A percentile compares a stretch with the other conserved stretches of the same genome.
Evolutionary conservation across 2,113 vertebrate species (phyloP).

Genomic region (Rhinoptilus africanus): DNA sequence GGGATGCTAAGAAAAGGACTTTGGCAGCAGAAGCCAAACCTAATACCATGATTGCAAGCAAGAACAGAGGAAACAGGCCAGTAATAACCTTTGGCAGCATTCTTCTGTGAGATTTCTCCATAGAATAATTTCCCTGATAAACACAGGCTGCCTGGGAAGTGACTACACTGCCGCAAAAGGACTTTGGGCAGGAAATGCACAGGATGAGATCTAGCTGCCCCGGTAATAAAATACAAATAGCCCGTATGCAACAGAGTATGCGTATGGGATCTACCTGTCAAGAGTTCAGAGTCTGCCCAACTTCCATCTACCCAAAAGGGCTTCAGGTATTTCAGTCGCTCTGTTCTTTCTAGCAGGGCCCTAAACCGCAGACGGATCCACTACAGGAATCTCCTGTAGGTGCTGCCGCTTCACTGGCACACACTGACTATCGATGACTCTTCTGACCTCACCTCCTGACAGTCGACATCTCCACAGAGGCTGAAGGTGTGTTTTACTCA

Average conservation of each 20-base stretch:
- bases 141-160: background rate
- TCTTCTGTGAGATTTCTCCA: background rate
- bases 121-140: background rate
- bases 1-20: background rate
- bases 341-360: background rate
- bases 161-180: background rate
- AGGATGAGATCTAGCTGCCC: background rate
- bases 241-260: background rate
- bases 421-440: accelerated
- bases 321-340: accelerated
- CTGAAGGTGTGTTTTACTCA: slow-evolving; percentile 37
- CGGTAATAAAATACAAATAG: background rate
- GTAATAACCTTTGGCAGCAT: background rate
- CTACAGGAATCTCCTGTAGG: background rate
- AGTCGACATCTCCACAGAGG: background rate
- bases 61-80: background rate
- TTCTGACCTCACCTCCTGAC: background rate
- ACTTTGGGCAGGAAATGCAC: background rate
- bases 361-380: background rate
- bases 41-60: background rate
- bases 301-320: background rate
- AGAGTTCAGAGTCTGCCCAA: background rate
- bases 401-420: background rate
- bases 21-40: background rate
- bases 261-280: accelerated